Conservation (phyloP, 2,888 invertebrate species). For the Alsophila aescularia region DNA sequence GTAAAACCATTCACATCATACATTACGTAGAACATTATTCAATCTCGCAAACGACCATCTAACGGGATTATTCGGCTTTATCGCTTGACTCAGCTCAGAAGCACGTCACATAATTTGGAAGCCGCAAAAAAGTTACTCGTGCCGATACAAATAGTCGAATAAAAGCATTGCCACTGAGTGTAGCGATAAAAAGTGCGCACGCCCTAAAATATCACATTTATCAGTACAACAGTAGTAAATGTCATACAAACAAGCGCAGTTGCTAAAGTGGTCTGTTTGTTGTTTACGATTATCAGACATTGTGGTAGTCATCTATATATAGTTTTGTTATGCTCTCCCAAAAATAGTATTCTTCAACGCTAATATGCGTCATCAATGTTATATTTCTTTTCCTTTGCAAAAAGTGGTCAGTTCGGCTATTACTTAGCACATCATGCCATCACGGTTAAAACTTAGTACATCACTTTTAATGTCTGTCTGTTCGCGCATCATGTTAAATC, state of each 20-base stretch:
- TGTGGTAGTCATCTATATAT: no score
- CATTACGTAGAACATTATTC: slow-evolving; percentile 27
- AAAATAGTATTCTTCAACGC: no score
- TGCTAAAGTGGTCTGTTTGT: neutral
- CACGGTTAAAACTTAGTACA: no score
- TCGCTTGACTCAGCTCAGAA: slow-evolving; percentile 28
- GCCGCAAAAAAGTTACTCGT: slow-evolving; percentile 26
- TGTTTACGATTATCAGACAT: no score
- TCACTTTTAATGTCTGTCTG: no score
- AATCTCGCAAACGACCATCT: slow-evolving; percentile 15
- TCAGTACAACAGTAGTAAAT: neutral
- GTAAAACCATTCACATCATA: slow-evolving; percentile 24
- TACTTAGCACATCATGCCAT: no score
- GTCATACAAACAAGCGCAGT: neutral
- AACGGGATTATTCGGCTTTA: slow-evolving; percentile 32
- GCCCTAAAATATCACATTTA: slow-evolving; percentile 11
- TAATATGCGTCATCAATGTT: no score
- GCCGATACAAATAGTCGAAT: slow-evolving; percentile 26
- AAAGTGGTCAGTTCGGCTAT: no score
- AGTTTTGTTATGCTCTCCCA: no score
- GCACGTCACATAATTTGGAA: slow-evolving; percentile 27
- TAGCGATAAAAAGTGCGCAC: slow-evolving; percentile 23
- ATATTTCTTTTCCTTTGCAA: no score
- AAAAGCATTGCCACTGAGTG: slow-evolving; percentile 18
- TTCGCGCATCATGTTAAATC: no score